Base-by-base conservation (phyloP, 2,888 invertebrate genomes). In the Eupelmus urozonus region DNA sequence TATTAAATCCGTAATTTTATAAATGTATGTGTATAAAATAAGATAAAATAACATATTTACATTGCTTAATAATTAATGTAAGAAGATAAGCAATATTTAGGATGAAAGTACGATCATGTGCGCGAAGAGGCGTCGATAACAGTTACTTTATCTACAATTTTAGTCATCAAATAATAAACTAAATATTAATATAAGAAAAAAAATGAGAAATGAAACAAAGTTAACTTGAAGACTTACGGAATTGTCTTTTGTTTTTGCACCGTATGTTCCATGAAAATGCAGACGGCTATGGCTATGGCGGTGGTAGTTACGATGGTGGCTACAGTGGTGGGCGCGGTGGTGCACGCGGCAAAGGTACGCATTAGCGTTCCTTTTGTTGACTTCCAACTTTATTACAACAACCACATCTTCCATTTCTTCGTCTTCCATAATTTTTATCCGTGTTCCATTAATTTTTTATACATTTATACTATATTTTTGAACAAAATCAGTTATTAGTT, bases 221-320 rank as follows among this genome's bases (percentile, higher is more conserved):
- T 69, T 53, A 74, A 76, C n/a, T 79, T 67, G 57, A 62, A 75
- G 62, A 80, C 71, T 78, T 72, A 80, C 70, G 73, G 74, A 76
- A 77, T 71, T 76, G 76, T 72, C 74, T 77, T 71, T 80, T 76
- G 84, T 88, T 88, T 85, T 88, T 86, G 83, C 86, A 87, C 85
- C 87, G 88, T 86, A 86, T 87, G 88, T 87, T 87, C 89, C 90
- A 87, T 90, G 88, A 87, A 84, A 89, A 89, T 87, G 90, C 91
- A 92, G 92, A 93, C 91, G 91, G 92, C 91, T 92, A 92, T 92
- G 96, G 95, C 93, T 95, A 95, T 93, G 94, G 95, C 94, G 93
- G 94, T 93, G 95, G 95, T 93, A 95, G 94, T 92, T 95, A 94
- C 93, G 95, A 95, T 92, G 95, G 95, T 93, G 95, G 96, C 93